Evolutionary conservation across 2,113 vertebrate genomes (phyloP), one percentile per base, ranked within the genome.

Genomic region (Chamaetylas fuelleborni): DNA sequence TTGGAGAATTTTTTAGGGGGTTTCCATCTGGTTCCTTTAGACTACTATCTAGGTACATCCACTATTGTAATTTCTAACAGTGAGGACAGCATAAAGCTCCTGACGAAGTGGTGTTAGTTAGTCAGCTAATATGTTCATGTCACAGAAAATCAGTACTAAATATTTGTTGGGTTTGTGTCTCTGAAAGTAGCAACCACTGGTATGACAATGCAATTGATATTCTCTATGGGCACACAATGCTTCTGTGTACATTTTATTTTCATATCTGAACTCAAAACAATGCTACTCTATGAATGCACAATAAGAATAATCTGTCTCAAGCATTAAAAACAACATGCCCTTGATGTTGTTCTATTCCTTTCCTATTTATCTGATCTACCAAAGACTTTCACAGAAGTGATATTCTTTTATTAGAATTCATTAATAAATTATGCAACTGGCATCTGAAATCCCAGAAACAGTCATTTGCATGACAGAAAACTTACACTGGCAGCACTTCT

Each of bases 391-490:
- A 40, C 17, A 71, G 50, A 64, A 79, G 34, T 31, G 2, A 42
- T 89, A 33, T 66, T 74, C 53, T 83, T 93, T 72, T 51, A 82
- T 91, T 95, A 70, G 54, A 83, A 78, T 71, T 78, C 36, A 71
- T 36, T 53, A 79, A 91, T 88, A 82, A 90, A 80, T 94, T 73
- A 79, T 77, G 38, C 42, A 93, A 77, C 45, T 78, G 77, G 50
- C 80, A 77, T 86, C 56, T 54, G 54, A 92, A 92, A 87, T 56
- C 16, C 36, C 56, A 60, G 31, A 28, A 77, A 83, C 12, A 58
- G 51, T 53, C 47, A 78, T 96, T 96, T 92, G 36, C 93, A 91
- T 79, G 73, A 81, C 54, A 78, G 45, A 87, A 70, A 54, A 42
- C 36, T 86, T 71, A 72, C 28, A 82, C 17, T 36, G 42, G 47